These are phyloP conservation scores for Lycaena phlaeas DNA, from an alignment of 2,888 invertebrate genomes.

Conservation along the genomic window DNA sequence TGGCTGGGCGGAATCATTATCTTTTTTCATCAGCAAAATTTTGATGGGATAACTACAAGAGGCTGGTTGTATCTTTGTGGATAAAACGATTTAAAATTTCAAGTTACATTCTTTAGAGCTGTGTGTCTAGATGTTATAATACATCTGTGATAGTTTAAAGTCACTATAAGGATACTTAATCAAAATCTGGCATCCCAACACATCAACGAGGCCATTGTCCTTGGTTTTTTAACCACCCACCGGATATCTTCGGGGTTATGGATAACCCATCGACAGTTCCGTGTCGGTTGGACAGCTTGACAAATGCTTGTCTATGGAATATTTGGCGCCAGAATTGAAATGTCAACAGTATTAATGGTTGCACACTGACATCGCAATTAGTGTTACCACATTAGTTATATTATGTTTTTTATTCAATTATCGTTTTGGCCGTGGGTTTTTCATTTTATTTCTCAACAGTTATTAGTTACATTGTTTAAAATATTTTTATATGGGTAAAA, in stretches of 20 bases:
- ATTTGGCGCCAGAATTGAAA: constrained; percentile 35
- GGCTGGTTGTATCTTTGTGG: too few relatives aligned
- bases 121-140: neutral
- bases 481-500: too few relatives aligned
- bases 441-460: too few relatives aligned
- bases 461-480: too few relatives aligned
- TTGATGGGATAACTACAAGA: too few relatives aligned
- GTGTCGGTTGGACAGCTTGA: constrained; percentile 61
- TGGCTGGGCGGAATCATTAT: too few relatives aligned
- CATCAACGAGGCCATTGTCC: constrained; percentile 34
- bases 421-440: too few relatives aligned
- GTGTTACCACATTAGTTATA: neutral
- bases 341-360: constrained; percentile 30
- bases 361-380: neutral
- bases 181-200: constrained; percentile 53
- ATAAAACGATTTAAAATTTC: too few relatives aligned
- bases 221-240: constrained; percentile 38
- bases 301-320: constrained; percentile 54
- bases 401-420: neutral
- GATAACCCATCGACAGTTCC: constrained; percentile 59
- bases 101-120: too few relatives aligned
- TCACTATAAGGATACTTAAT: constrained; percentile 46
- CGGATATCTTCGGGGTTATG: constrained; percentile 37
- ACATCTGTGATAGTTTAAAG: neutral
- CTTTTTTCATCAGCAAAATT: too few relatives aligned